These are phyloP conservation scores for Parazoanthus darwini DNA, from an alignment of 92 coral and sea anemone genomes.

Conservation along the genomic window DNA sequence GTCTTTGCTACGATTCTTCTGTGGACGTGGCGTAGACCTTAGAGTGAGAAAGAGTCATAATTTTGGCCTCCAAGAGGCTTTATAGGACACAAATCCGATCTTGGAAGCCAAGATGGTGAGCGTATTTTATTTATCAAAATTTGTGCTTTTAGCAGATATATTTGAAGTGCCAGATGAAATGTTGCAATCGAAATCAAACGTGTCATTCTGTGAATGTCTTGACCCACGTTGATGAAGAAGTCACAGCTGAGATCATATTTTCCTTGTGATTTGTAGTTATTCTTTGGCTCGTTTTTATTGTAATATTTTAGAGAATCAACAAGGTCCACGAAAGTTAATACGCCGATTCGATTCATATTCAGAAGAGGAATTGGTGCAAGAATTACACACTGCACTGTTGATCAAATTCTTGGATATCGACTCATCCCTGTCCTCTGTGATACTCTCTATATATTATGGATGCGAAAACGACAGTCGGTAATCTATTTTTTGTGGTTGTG, in stretches of 20 bases:
- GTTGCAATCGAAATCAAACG: constrained; percentile 17
- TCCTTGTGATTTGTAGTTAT: background rate
- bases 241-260: constrained; percentile 37
- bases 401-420: background rate
- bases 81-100: constrained; percentile 41
- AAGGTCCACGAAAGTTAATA: background rate
- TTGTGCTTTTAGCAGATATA: constrained; percentile 1
- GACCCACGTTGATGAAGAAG: constrained; percentile 35
- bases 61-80: constrained; percentile 87
- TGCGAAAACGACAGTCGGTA: background rate
- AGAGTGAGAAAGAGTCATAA: constrained; percentile 54
- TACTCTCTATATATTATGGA: background rate
- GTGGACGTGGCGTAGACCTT: constrained; percentile 94
- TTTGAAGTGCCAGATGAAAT: background rate
- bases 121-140: constrained; percentile 13
- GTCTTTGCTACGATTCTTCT: constrained; percentile 73
- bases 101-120: constrained; percentile 82
- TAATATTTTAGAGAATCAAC: background rate
- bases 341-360: background rate
- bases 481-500: background rate
- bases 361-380: background rate
- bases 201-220: constrained; percentile 19
- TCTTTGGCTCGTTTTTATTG: background rate
- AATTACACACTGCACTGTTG: background rate
- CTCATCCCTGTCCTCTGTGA: background rate